Base-by-base conservation (phyloP, 2,113 vertebrate genomes). In the Centropus bengalensis region DNA sequence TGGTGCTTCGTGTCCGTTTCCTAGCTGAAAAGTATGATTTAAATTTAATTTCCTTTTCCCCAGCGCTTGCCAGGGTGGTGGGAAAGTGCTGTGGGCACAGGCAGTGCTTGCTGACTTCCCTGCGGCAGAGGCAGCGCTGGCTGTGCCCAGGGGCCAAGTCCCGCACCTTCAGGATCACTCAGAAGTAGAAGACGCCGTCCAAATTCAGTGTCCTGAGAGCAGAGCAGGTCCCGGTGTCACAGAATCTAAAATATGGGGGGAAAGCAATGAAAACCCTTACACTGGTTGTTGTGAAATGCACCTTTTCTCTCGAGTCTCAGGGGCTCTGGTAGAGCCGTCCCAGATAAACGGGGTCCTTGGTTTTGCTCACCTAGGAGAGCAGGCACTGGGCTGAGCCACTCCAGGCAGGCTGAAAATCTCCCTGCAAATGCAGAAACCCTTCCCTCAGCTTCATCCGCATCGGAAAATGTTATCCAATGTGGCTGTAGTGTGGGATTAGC, bases 151-250 rank as follows among this genome's bases (percentile, higher is more conserved):
- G 47, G 47, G 47, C 47, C 12, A 22, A 49, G 47, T 49, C 20
- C 21, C 23, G 47, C 21, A 49, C 21, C 47, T 22, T 49, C 22
- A 23, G 47, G 21, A 49, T 49, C 47, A 11, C 47, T 49, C 47
- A 49, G 47, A 49, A 23, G 8, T 49, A 49, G 47, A 49, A 49
- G 22, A 49, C 23, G 47, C 47, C 5, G 0, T 88, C 63, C 28
- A 27, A 45, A 45, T 51, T 49, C 2, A 4, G 33, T 60, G 58
- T 32, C 62, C 52, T 47, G 73, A 0, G 3, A 27, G 8, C 23
- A 26, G 54, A 68, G 47, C 66, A 62, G 66, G 27, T 73, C 42
- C 58, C 0, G 1, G 38, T 1, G 0, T 47, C 3, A 0, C 56
- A 70, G 58, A 8, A 36, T 56, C 40, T 74, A 10, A 67, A 60